A percentile compares a stretch with the other conserved stretches of the same genome.
These are phyloP conservation scores for Mola mola DNA, from an alignment of 2,113 vertebrate species.

Conservation along the genomic window DNA sequence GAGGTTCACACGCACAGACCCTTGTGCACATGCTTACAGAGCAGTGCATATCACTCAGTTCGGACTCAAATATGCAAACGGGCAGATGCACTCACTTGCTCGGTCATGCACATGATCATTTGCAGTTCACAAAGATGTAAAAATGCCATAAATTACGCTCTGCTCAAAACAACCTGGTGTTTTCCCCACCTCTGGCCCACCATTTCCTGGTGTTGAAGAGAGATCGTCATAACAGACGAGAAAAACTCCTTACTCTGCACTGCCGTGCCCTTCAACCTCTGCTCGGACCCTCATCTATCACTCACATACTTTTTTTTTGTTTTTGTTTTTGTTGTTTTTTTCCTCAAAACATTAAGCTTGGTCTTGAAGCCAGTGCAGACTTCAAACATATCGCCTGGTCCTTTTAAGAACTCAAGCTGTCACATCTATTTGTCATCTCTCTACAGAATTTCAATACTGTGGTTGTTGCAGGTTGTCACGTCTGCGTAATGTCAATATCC, in stretches of 20 bases:
- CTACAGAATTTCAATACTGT: constrained; percentile 46
- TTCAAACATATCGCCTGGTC: constrained; percentile 17
- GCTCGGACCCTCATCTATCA: constrained; percentile 69
- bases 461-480: constrained; percentile 44
- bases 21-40: not conserved
- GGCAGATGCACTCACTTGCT: constrained; percentile 11
- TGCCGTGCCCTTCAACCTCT: constrained; percentile 67
- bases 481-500: constrained; percentile 22
- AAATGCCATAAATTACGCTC: constrained; percentile 48
- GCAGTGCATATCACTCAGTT: not conserved
- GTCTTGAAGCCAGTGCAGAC: constrained; percentile 6
- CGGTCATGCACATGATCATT: not conserved
- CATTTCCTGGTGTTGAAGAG: constrained; percentile 56
- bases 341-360: constrained; percentile 43
- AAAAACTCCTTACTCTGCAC: constrained; percentile 40
- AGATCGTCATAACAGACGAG: constrained; percentile 41
- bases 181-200: constrained; percentile 43
- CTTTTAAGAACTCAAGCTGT: constrained; percentile 40
- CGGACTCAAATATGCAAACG: not conserved
- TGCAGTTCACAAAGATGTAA: constrained; percentile 10
- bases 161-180: constrained; percentile 52
- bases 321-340: constrained; percentile 73
- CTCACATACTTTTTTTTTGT: constrained; percentile 58
- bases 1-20: constrained; percentile 38
- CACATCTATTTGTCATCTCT: constrained; percentile 37